Conservation (phyloP, 2,797 vertebrate species). For the Coendou prehensilis region DNA sequence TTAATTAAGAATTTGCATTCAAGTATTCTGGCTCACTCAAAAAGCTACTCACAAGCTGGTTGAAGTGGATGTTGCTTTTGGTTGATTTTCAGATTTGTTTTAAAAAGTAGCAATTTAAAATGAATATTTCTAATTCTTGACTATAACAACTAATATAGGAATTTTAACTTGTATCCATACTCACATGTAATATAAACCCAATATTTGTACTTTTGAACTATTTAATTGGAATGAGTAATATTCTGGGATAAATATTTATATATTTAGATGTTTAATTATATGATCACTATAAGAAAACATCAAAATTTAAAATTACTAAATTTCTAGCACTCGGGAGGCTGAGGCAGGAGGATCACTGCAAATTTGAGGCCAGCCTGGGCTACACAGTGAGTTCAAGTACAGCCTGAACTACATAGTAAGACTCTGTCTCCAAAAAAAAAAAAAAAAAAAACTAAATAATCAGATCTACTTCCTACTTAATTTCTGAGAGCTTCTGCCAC, state of each 20-base stretch:
- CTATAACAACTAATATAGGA: constrained; percentile 58
- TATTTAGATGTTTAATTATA: constrained; percentile 36
- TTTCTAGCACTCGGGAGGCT: neutral
- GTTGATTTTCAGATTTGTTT: constrained; percentile 75
- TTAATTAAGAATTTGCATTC: constrained; percentile 76
- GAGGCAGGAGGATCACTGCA: neutral
- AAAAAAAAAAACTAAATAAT: neutral
- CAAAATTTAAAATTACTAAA: constrained; percentile 41
- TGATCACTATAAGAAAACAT: constrained; percentile 45
- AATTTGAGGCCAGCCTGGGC: neutral
- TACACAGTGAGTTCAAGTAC: neutral
- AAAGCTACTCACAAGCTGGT: constrained; percentile 65
- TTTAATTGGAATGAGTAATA: constrained; percentile 55
- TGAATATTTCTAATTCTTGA: constrained; percentile 65
- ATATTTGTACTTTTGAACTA: constrained; percentile 52
- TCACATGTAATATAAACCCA: constrained; percentile 8
- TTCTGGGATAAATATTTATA: constrained; percentile 14
- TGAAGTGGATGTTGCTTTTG: constrained; percentile 66
- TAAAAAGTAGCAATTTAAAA: constrained; percentile 75
- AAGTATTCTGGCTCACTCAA: constrained; percentile 70
- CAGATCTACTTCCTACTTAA: neutral
- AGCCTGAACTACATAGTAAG: neutral
- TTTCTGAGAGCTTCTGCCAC: neutral
- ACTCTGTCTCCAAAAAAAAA: neutral
- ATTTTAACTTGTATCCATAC: constrained; percentile 18